Percentiles rank a stretch among this genome's conserved stretches.
phyloP scores from a whole-genome alignment of 1,140 invertebrate species.

The Limonius californicus region DNA sequence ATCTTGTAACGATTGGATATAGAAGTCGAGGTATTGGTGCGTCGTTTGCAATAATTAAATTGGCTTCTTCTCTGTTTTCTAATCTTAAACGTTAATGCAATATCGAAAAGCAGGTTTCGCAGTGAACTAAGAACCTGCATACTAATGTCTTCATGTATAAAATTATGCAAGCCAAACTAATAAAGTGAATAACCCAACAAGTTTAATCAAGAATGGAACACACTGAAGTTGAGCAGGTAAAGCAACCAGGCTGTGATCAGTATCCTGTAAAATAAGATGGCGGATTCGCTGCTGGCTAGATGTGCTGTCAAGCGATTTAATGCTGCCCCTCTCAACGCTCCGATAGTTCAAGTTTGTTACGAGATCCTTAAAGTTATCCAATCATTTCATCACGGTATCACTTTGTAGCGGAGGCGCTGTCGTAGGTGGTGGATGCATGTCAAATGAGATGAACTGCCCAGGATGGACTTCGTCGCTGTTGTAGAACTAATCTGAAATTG shows the following conservation, averaged over 20 bases:
- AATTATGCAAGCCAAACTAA: background rate
- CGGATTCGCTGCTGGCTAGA: constrained; percentile 4
- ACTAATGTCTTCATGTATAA: background rate
- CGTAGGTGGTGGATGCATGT: background rate
- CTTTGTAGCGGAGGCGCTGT: background rate
- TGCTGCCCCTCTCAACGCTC: constrained; percentile 6
- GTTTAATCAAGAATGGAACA: constrained; percentile 11
- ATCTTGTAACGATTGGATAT: no score
- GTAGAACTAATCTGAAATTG: no score
- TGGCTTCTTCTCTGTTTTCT: no score
- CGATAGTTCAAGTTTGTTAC: constrained; percentile 9
- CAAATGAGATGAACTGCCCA: background rate
- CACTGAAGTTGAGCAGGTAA: background rate
- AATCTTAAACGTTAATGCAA: no score
- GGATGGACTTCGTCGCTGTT: background rate
- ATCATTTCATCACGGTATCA: constrained; percentile 5
- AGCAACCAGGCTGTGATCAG: constrained; percentile 4
- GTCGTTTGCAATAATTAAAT: no score
- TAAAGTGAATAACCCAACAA: background rate
- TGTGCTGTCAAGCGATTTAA: constrained; percentile 14
- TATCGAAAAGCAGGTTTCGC: no score
- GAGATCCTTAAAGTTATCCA: constrained; percentile 10
- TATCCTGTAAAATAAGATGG: constrained; percentile 10
- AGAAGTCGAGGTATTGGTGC: no score
- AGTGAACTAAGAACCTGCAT: no score